Evolutionary conservation across 2,113 vertebrate species (phyloP).

Genomic region (Scatophagus argus): DNA sequence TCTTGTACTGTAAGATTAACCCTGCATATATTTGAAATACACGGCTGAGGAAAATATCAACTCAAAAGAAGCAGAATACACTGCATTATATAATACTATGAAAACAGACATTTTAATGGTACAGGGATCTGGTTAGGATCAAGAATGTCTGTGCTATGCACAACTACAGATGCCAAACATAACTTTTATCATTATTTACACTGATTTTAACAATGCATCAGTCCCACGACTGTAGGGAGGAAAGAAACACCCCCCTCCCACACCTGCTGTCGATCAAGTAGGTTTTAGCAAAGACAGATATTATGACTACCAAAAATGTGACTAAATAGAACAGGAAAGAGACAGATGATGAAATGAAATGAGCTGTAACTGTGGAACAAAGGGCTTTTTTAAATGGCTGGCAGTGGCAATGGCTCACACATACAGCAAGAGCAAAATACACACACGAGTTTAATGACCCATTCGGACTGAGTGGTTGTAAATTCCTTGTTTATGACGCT

Average conservation of each 20-base stretch:
- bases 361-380: constrained; percentile 64
- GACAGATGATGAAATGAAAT: constrained; percentile 67
- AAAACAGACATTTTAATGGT: neutral
- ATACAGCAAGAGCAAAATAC: constrained; percentile 60
- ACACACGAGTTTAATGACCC: constrained; percentile 71
- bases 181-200: neutral
- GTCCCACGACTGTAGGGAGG: too few species aligned
- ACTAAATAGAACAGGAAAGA: constrained; percentile 52
- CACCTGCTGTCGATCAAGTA: too few species aligned
- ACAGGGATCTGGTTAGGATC: neutral
- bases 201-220: neutral
- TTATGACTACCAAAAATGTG: constrained; percentile 53
- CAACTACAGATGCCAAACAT: neutral
- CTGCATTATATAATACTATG: neutral
- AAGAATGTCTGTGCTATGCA: neutral
- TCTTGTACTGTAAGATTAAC: neutral
- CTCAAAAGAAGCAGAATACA: neutral
- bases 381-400: constrained; percentile 49
- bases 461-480: constrained; percentile 69
- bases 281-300: constrained; percentile 48
- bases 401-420: constrained; percentile 61
- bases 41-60: neutral
- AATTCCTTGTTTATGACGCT: constrained; percentile 73
- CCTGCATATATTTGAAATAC: neutral
- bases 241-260: too few species aligned